Evolutionary conservation across 2,113 vertebrate genomes (phyloP), one percentile per base, ranked within the genome.

Genomic region (Dasyornis broadbenti): DNA sequence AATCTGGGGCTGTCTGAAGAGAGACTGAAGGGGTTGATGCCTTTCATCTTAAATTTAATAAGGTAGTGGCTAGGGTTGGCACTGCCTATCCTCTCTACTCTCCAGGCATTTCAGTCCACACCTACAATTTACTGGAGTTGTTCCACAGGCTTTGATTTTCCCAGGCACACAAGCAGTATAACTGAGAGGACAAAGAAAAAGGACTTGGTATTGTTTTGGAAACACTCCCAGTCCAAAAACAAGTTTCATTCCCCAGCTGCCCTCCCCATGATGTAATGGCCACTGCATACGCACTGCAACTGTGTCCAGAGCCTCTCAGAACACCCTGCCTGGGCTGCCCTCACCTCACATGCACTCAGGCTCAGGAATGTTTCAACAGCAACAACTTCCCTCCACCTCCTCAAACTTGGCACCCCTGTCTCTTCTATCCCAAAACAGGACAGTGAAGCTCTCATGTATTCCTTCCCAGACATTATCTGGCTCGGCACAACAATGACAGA

Each of bases 51-150:
- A 22, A 93, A 86, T 86, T 91, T 95, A 97, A 94, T 95, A 94
- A 96, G 94, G 91, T 2, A 70, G 93, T 56, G 93, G 95, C 90
- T 88, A 49, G 60, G 85, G 79, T 14, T 96, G 96, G 95, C 95
- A 97, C 71, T 91, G 82, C 84, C 87, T 79, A 65, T 22, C 79
- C 90, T 93, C 92, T 66, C 78, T 17, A 78, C 91, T 95, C 93
- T 96, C 91, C 95, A 97, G 96, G 94, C 90, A 96, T 90, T 96
- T 94, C 93, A 49, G 72, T 96, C 92, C 96, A 96, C 96, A 96
- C 94, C 94, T 95, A 95, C 96, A 90, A 95, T 95, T 96, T 94
- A 89, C 88, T 50, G 47, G 90, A 95, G 93, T 33, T 87, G 95
- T 90, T 92, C 94, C 78, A 86, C 60, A 22, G 86, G 88, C 76